Evolutionary conservation across 1,140 invertebrate species (phyloP).

Genomic region (Eufriesea mexicana): DNA sequence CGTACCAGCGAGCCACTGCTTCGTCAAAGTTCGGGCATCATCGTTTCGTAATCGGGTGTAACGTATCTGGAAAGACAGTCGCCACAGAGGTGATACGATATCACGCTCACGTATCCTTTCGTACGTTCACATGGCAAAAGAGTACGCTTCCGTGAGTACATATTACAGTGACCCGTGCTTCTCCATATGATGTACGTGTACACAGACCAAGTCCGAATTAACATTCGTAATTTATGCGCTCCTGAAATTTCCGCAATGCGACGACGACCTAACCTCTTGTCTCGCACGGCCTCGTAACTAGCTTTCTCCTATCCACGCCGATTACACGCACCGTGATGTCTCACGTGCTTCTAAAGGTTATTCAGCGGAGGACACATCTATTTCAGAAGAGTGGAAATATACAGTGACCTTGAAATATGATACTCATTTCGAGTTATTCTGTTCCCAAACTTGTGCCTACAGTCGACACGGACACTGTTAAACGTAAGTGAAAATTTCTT

Average conservation of each 20-base stretch:
- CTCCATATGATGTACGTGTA: not conserved
- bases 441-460: not conserved
- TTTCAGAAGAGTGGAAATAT: not conserved
- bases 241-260: slow-evolving; percentile 65
- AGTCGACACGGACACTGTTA: not conserved
- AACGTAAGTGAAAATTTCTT: not conserved
- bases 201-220: slow-evolving; percentile 43
- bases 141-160: not conserved
- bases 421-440: not conserved
- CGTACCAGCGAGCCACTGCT: too few species aligned
- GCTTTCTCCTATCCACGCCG: not conserved
- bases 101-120: not conserved
- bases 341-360: slow-evolving; percentile 26
- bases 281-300: not conserved
- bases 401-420: not conserved
- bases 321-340: slow-evolving; percentile 19
- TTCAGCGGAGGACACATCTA: not conserved
- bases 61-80: not conserved
- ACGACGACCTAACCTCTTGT: slow-evolving; percentile 14
- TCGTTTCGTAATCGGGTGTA: too few species aligned
- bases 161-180: not conserved
- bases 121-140: not conserved
- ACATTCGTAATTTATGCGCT: slow-evolving; percentile 56
- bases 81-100: not conserved
- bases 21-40: too few species aligned